Conservation (phyloP, 2,888 invertebrate genomes). For the Salticus scenicus region DNA sequence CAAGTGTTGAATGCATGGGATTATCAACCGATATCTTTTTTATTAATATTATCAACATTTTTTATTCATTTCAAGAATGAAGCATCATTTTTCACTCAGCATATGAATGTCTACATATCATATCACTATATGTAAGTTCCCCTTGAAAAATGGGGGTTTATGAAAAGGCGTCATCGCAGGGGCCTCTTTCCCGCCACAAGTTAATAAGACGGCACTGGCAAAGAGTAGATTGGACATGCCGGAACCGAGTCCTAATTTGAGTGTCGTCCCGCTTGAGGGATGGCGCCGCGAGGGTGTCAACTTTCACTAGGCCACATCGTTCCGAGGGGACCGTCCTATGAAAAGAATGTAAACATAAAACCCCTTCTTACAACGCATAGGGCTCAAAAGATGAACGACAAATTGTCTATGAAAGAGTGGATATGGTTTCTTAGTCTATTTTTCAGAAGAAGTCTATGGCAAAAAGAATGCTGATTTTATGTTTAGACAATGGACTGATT, state of each 20-base stretch:
- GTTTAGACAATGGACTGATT: neutral
- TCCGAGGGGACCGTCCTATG: constrained; percentile 1
- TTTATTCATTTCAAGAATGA: no score
- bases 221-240: constrained; percentile 57
- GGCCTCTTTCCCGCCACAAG: constrained; percentile 22
- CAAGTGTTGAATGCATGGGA: no score
- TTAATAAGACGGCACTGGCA: constrained; percentile 62
- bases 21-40: no score
- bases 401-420: constrained; percentile 5
- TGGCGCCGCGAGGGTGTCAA: constrained; percentile 47
- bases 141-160: neutral
- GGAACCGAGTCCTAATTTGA: constrained; percentile 53
- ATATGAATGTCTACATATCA: neutral
- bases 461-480: neutral
- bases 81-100: no score
- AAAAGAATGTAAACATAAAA: neutral
- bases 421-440: constrained; percentile 5
- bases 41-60: no score
- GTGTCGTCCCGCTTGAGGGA: constrained; percentile 41
- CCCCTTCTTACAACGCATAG: neutral
- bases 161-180: neutral
- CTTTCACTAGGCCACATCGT: constrained; percentile 30
- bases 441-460: neutral
- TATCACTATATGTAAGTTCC: neutral
- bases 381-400: neutral